Evolutionary conservation across 2,797 vertebrate species (phyloP).

Genomic region (Hapalemur alaotrensis): DNA sequence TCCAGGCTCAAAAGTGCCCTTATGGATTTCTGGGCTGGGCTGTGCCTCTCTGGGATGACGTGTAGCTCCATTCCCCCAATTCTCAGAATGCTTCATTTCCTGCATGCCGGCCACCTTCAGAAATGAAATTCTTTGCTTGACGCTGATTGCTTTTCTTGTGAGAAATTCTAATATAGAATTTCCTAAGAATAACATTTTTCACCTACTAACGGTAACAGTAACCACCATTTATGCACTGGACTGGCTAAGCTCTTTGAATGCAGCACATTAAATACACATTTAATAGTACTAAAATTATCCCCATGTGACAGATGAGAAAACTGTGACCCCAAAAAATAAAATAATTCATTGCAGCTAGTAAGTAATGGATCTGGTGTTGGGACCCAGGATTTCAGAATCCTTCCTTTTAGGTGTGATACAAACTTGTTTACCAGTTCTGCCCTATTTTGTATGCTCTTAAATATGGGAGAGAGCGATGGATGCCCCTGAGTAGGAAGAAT

Average conservation of each 20-base stretch:
- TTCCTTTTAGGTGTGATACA: neutral
- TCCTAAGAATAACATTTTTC: neutral
- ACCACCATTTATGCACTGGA: neutral
- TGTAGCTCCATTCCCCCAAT: neutral
- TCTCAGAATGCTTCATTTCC: neutral
- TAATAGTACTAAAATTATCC: neutral
- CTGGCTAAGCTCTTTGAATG: conserved; percentile 1
- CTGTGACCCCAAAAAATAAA: neutral
- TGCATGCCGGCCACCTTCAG: neutral
- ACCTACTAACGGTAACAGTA: neutral
- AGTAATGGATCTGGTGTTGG: neutral
- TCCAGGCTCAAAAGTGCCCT: neutral
- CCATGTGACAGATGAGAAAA: conserved; percentile 23
- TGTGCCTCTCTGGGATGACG: neutral
- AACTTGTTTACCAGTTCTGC: neutral
- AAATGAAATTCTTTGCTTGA: conserved; percentile 3
- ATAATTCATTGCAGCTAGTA: neutral
- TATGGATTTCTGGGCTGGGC: neutral
- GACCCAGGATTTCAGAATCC: neutral
- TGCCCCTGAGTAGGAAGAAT: neutral
- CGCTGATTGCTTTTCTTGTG: neutral
- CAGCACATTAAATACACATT: neutral
- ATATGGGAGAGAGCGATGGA: neutral
- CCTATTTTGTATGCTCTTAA: neutral
- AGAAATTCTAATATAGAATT: conserved; percentile 30